These are phyloP conservation scores for Schrankia costaestrigalis DNA, from an alignment of 2,888 invertebrate species.

Conservation along the genomic window DNA sequence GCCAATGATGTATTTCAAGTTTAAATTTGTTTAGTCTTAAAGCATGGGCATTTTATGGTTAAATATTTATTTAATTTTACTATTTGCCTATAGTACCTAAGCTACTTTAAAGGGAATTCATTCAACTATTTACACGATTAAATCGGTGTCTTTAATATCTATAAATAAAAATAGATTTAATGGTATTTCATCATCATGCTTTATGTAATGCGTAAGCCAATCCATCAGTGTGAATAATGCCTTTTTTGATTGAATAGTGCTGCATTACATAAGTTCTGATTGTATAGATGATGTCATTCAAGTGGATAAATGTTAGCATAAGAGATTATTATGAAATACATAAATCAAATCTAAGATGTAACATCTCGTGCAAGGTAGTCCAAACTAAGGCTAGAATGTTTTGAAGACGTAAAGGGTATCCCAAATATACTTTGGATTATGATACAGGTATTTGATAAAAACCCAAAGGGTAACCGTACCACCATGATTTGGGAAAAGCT, in stretches of 20 bases:
- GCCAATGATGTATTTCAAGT: slow-evolving; percentile 24
- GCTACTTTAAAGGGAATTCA: no score
- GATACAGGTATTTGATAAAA: slow-evolving; percentile 36
- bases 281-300: slow-evolving; percentile 23
- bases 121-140: no score
- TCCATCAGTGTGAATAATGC: slow-evolving; percentile 11
- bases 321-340: slow-evolving; percentile 21
- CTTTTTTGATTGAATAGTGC: slow-evolving; percentile 17
- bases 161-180: no score
- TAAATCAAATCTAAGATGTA: slow-evolving; percentile 29
- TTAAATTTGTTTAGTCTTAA: slow-evolving; percentile 41
- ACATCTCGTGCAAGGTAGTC: slow-evolving; percentile 42
- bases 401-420: slow-evolving; percentile 28
- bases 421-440: slow-evolving; percentile 26
- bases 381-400: slow-evolving; percentile 32
- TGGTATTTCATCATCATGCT: slow-evolving; percentile 24
- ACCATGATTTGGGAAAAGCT: slow-evolving; percentile 51
- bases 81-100: no score
- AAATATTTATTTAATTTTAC: slow-evolving; percentile 45
- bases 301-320: slow-evolving; percentile 37
- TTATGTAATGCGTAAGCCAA: slow-evolving; percentile 14
- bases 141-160: no score
- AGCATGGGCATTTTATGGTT: slow-evolving; percentile 48
- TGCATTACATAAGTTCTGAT: slow-evolving; percentile 17
- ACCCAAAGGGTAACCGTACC: slow-evolving; percentile 35